phyloP scores from a whole-genome alignment of 2,797 vertebrate genomes.

The Yasuhikotakia modesta region DNA sequence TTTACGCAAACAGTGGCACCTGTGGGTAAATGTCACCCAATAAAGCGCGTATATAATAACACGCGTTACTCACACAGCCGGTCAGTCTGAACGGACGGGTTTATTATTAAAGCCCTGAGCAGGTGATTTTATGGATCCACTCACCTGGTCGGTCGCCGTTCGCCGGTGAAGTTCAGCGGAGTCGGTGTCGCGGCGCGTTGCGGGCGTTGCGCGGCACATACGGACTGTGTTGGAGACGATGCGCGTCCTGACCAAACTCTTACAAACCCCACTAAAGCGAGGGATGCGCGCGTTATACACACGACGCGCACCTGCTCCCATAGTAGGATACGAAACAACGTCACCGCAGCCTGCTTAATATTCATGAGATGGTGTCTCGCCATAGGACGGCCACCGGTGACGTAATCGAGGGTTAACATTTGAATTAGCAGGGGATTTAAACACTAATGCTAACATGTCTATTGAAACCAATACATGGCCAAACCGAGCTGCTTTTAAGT shows the following conservation, averaged over 20 bases:
- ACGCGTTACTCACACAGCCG: background rate
- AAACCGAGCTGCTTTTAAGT: too few relatives aligned
- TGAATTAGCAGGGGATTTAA: too few relatives aligned
- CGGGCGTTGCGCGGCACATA: slow-evolving; percentile 12
- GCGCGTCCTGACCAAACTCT: slow-evolving; percentile 42
- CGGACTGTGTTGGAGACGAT: slow-evolving; percentile 49
- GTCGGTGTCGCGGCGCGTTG: slow-evolving; percentile 14
- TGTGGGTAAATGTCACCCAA: too few relatives aligned
- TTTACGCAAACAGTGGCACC: too few relatives aligned
- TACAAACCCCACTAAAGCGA: slow-evolving; percentile 3
- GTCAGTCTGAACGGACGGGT: background rate
- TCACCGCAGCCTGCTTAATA: background rate
- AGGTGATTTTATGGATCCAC: background rate
- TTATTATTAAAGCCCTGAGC: background rate
- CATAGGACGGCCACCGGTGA: background rate
- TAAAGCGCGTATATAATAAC: too few relatives aligned
- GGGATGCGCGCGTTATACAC: background rate
- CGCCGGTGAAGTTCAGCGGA: slow-evolving; percentile 31
- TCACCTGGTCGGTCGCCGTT: slow-evolving; percentile 33
- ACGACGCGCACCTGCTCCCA: background rate
- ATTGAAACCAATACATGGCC: too few relatives aligned
- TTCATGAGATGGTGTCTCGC: background rate
- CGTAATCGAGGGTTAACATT: too few relatives aligned
- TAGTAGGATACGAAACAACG: slow-evolving; percentile 12
- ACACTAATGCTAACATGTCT: too few relatives aligned